A percentile compares a stretch with the other conserved stretches of the same genome.
phyloP scores from a whole-genome alignment of 2,113 vertebrate species.

The Oncorhynchus masou region DNA sequence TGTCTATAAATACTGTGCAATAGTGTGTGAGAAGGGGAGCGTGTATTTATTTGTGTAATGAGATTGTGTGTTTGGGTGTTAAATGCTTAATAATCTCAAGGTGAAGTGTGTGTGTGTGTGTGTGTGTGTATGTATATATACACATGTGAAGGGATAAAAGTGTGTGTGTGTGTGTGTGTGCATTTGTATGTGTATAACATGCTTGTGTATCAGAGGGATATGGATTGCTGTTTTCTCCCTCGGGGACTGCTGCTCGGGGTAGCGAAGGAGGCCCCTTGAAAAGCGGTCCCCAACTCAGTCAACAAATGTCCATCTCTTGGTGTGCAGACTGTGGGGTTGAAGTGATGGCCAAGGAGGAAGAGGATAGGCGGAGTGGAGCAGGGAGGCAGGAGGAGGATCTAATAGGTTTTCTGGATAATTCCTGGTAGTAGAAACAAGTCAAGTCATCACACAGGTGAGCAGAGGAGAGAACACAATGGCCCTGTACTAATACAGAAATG shows the following conservation, averaged over 20 bases:
- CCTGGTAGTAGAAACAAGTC: constrained; percentile 96
- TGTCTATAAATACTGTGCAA: constrained; percentile 55
- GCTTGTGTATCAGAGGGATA: constrained; percentile 39
- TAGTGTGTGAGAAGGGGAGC: constrained; percentile 43
- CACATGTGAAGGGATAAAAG: constrained; percentile 2
- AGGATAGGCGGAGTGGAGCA: constrained; percentile 68
- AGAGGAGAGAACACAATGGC: constrained; percentile 48
- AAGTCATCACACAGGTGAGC: constrained; percentile 76
- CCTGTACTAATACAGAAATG: background rate
- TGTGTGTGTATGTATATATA: constrained; percentile 7
- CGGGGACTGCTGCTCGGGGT: no score
- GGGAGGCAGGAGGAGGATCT: constrained; percentile 60
- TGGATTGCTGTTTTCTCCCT: constrained; percentile 2
- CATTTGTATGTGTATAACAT: constrained; percentile 9
- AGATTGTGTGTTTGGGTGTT: constrained; percentile 14
- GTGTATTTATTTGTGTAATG: background rate
- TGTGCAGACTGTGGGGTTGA: constrained; percentile 60
- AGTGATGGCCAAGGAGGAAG: constrained; percentile 60
- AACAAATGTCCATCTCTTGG: constrained; percentile 81
- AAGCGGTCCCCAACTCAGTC: constrained; percentile 74
- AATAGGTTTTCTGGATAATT: constrained; percentile 99
- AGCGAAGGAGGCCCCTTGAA: constrained; percentile 32
- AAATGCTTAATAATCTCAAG: constrained; percentile 36
- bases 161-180: constrained; percentile 1
- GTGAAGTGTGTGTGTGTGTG: constrained; percentile 9